These are phyloP conservation scores for Cyprinella venusta DNA, from an alignment of 2,797 vertebrate species.

Conservation along the genomic window DNA sequence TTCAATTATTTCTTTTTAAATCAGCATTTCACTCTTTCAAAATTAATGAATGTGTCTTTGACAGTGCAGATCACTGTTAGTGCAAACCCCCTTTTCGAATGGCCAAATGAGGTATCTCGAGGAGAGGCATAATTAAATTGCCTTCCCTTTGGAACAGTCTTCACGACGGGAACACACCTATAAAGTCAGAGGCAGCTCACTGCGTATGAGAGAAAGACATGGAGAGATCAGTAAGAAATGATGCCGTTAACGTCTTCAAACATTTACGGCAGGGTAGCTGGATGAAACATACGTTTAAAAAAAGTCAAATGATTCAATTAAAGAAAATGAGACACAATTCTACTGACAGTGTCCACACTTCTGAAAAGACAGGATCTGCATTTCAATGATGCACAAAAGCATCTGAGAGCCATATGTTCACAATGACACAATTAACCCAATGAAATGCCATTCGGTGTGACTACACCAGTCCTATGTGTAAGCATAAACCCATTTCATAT, in stretches of 20 bases:
- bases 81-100: neutral
- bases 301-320: constrained; percentile 18
- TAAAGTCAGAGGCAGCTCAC: constrained; percentile 12
- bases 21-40: neutral
- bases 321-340: neutral
- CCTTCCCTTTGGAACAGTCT: constrained; percentile 4
- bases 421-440: constrained; percentile 18
- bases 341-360: constrained; percentile 5
- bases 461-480: constrained; percentile 16
- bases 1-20: neutral
- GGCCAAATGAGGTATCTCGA: neutral
- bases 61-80: neutral
- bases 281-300: constrained; percentile 17
- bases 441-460: constrained; percentile 6
- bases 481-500: constrained; percentile 31
- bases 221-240: constrained; percentile 4
- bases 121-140: constrained; percentile 9
- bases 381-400: constrained; percentile 8
- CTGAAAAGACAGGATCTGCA: neutral
- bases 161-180: neutral
- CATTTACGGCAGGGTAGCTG: constrained; percentile 10
- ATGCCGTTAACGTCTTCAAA: neutral
- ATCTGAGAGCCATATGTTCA: constrained; percentile 23
- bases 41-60: neutral
- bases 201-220: constrained; percentile 1